A percentile compares a stretch with the other conserved stretches of the same genome.
Evolutionary conservation across 2,888 invertebrate genomes (phyloP).

Genomic region (Hypercompe scribonia): DNA sequence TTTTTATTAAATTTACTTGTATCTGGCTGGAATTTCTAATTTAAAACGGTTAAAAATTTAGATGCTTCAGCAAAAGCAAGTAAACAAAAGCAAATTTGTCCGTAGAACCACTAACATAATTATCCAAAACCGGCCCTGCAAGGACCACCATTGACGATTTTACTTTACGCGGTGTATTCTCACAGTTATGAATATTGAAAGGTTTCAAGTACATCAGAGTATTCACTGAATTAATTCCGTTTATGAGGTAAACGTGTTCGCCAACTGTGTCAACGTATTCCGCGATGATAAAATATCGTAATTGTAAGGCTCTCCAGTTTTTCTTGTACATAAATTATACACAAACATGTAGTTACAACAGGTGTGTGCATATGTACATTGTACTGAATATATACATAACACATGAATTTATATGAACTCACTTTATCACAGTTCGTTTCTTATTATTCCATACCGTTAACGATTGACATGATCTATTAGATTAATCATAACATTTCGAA

Average conservation of each 20-base stretch:
- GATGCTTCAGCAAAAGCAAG: background rate
- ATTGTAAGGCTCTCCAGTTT: slow-evolving; percentile 23
- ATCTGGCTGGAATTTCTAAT: too few species aligned
- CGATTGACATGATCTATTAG: background rate
- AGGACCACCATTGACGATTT: slow-evolving; percentile 12
- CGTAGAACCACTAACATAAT: background rate
- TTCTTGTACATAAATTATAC: slow-evolving; percentile 1
- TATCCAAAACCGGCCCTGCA: slow-evolving; percentile 12
- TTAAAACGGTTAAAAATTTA: background rate
- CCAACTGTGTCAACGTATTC: slow-evolving; percentile 48
- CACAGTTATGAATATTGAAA: slow-evolving; percentile 32
- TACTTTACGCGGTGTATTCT: slow-evolving; percentile 15
- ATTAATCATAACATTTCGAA: background rate
- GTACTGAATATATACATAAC: background rate
- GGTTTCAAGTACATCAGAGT: slow-evolving; percentile 27
- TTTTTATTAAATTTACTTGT: too few species aligned
- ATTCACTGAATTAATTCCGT: slow-evolving; percentile 34
- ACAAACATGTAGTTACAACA: background rate
- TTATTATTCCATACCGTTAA: background rate
- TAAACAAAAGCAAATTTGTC: background rate
- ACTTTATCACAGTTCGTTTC: background rate
- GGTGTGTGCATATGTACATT: background rate
- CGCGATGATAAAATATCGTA: slow-evolving; percentile 38
- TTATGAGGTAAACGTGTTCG: slow-evolving; percentile 37
- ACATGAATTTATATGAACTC: background rate